These are phyloP conservation scores for Chaenogobius annularis DNA, from an alignment of 2,113 vertebrate genomes.

Conservation along the genomic window DNA sequence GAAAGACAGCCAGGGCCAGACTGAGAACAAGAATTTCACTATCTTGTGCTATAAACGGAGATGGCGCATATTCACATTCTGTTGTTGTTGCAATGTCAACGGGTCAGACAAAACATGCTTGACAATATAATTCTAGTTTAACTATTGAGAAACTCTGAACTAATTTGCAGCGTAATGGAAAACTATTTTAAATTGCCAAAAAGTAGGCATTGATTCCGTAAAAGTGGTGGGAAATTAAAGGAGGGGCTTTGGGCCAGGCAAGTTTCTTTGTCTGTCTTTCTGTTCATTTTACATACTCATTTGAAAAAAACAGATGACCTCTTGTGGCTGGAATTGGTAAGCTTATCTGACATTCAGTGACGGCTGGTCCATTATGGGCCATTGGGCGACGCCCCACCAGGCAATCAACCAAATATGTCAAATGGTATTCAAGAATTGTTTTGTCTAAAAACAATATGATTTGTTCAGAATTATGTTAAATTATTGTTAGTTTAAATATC, in stretches of 20 bases:
- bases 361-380: too few species aligned
- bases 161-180: background rate
- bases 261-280: background rate
- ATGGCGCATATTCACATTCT: background rate
- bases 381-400: too few species aligned
- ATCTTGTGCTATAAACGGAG: constrained; percentile 3
- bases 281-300: background rate
- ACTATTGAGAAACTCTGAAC: background rate
- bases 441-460: too few species aligned
- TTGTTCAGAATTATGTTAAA: too few species aligned
- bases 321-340: background rate
- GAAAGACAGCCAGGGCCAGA: background rate
- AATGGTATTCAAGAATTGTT: too few species aligned
- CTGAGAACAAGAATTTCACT: constrained; percentile 6
- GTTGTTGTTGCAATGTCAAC: background rate
- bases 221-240: background rate
- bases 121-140: background rate
- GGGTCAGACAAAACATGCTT: background rate
- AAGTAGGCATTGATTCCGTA: background rate
- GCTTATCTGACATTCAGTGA: background rate
- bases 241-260: background rate
- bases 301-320: background rate
- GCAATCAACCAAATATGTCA: too few species aligned
- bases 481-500: too few species aligned
- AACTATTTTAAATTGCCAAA: background rate